Base-by-base conservation (phyloP, 2,797 vertebrate species). In the Cichlasoma orientale region DNA sequence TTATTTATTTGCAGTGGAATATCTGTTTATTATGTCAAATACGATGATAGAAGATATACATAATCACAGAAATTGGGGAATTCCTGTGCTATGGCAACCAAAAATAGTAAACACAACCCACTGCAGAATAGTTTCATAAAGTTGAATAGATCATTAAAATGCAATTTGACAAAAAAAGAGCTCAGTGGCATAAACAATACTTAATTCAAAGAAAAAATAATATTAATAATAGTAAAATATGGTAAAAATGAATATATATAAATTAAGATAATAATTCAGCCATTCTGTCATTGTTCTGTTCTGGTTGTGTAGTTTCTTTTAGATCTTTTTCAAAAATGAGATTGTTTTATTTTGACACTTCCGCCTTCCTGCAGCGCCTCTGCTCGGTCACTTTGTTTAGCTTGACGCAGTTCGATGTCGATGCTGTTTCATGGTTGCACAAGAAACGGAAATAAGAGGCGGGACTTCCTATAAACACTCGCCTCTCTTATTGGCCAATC, bases 371-470 rank as follows among this genome's bases (percentile, higher is more conserved):
- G 38, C 4, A 33, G 16, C 4, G 74, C 2, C 0, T 18, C 31
- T 36, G 0, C 21, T 56, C 10, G 3, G 54, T 82, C 12, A 75
- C 1, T 74, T 4, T 57, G 31, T n/a, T 4, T 0, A 85, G 9
- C 74, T 83, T 89, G 36, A 79, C 23, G 7, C 7, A 59, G 1
- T 0, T 41, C 7, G 0, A 2, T 7, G 56, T 56, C 3, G 11
- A 10, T 29, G 68, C 70, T 9, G 19, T 72, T 72, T 84, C 61
- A 52, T 5, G 1, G 77, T 89, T 85, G 82, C 86, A 83, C 58
- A 90, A 87, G 21, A 10, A 75, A 11, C 77, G 76, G 77, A 84
- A 87, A 21, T 0, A 6, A 0, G 2, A 23, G 75, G 44, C 50
- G 75, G 55, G 18, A 78, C 71, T 88, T 89, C 82, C 53, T 19